Conservation (phyloP, 2,888 invertebrate genomes). For the Nymphalis urticae region DNA sequence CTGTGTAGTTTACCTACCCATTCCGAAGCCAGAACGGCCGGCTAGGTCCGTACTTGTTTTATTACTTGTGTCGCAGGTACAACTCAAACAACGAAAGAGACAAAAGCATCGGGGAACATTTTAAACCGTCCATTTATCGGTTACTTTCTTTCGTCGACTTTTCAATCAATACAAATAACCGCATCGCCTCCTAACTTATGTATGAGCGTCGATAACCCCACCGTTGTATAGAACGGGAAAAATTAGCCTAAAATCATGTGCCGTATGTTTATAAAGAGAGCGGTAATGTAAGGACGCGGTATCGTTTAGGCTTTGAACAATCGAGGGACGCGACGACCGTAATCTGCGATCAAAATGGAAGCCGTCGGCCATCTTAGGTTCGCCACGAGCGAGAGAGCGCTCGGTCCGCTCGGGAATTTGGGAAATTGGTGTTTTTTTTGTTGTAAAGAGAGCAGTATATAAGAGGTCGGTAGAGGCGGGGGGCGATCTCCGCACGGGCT, state of each 20-base stretch:
- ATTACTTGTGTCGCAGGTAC: constrained; percentile 43
- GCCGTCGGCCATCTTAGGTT: constrained; percentile 79
- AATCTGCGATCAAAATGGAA: constrained; percentile 82
- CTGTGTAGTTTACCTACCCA: constrained; percentile 35
- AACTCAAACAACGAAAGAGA: constrained; percentile 54
- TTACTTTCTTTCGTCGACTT: constrained; percentile 53
- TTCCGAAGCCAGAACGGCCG: constrained; percentile 30
- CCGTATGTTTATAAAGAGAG: constrained; percentile 68
- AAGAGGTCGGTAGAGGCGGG: constrained; percentile 75
- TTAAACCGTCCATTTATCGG: constrained; percentile 59
- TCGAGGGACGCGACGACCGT: constrained; percentile 68
- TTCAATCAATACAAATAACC: constrained; percentile 70
- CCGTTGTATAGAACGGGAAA: constrained; percentile 74
- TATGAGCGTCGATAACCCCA: constrained; percentile 39
- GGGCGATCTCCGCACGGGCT: constrained; percentile 75
- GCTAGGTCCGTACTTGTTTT: constrained; percentile 41
- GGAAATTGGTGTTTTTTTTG: constrained; percentile 81
- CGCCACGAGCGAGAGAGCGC: constrained; percentile 75
- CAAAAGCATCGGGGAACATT: constrained; percentile 64
- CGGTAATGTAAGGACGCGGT: constrained; percentile 61
- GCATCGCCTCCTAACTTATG: constrained; percentile 4
- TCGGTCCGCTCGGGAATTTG: constrained; percentile 78
- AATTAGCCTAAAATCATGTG: constrained; percentile 78
- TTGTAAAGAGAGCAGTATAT: constrained; percentile 81
- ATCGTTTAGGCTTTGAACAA: constrained; percentile 74